Evolutionary conservation across 53 echinoderm and acorn worm species (phyloP), one percentile per base, ranked within the genome.

Genomic region (Holothuria scabra): DNA sequence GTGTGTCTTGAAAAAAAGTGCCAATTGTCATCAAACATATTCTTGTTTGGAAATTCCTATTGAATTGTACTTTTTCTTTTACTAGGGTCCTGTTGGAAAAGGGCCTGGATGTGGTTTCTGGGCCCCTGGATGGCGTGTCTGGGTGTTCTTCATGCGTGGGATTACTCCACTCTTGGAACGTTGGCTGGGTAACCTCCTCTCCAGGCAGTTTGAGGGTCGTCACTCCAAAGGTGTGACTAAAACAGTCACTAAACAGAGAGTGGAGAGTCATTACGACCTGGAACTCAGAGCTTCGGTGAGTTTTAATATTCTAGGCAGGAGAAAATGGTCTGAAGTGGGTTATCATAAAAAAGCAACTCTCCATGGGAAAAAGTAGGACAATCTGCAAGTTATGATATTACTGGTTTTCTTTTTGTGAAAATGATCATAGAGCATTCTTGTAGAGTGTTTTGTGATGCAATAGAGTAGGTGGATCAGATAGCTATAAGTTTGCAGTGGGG

Each of bases 101-200:
- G 99, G 99, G 20, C 99, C 99, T 10, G 99, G 99, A 24, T 94
- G 94, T 59, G 99, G 99, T 32, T 91, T 94, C 86, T 99, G 99
- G 97, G 92, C 99, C 13, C 87, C 99, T 29, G 99, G 99, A 28
- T 99, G 99, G 99, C 99, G 99, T 60, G 99, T 99, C 66, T 99
- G 99, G 99, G 94, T 99, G 67, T 99, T 99, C 91, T 99, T 99
- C 91, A 95, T 99, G 93, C 92, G 99, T 2, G 99, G 99, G 52
- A 95, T 99, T 87, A 99, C 99, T 44, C 99, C 99, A 0, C 93
- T 99, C 28, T 87, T 99, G 81, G 99, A 99, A 81, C 81, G 99
- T 13, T 99, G 97, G 99, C 90, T 99, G 2, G 99, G 99, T 44
- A 99, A 99, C 84, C 89, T 99, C 24, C 87, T 99, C 74, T 99